A percentile compares a stretch with the other conserved stretches of the same genome.
Evolutionary conservation across 2,888 invertebrate species (phyloP).

Genomic region (Chelonus formosanus): DNA sequence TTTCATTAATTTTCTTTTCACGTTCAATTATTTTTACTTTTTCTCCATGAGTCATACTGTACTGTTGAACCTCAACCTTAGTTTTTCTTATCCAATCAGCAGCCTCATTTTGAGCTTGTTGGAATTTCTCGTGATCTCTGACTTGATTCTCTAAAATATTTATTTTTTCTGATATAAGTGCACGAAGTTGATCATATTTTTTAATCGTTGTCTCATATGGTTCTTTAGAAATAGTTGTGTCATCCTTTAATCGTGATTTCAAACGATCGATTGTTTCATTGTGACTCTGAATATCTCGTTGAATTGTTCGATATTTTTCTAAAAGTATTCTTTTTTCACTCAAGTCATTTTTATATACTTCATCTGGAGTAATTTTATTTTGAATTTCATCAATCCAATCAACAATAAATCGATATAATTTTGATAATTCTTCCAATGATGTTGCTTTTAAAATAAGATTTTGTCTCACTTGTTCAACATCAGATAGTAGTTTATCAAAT

Average conservation of each 20-base stretch:
- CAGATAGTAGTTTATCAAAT: slow-evolving; percentile 85
- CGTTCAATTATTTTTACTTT: slow-evolving; percentile 80
- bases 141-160: slow-evolving; percentile 82
- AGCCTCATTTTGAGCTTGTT: slow-evolving; percentile 81
- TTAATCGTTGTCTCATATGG: slow-evolving; percentile 77
- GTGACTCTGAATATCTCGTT: slow-evolving; percentile 83
- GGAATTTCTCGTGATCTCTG: slow-evolving; percentile 86
- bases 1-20: slow-evolving; percentile 76
- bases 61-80: slow-evolving; percentile 83
- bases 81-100: slow-evolving; percentile 86
- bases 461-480: slow-evolving; percentile 81
- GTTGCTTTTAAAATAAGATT: slow-evolving; percentile 78
- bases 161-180: slow-evolving; percentile 74
- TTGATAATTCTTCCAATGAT: slow-evolving; percentile 87
- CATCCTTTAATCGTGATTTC: slow-evolving; percentile 77
- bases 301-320: slow-evolving; percentile 86
- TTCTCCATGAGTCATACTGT: slow-evolving; percentile 88
- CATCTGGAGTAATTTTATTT: slow-evolving; percentile 80
- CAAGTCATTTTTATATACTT: slow-evolving; percentile 80
- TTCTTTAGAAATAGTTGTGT: slow-evolving; percentile 72
- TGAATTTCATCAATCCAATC: slow-evolving; percentile 92
- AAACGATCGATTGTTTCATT: slow-evolving; percentile 81
- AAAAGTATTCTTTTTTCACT: slow-evolving; percentile 90
- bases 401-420: slow-evolving; percentile 79
- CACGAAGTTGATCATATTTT: slow-evolving; percentile 76